phyloP scores from a whole-genome alignment of 2,113 vertebrate genomes.

The Alosa alosa region DNA sequence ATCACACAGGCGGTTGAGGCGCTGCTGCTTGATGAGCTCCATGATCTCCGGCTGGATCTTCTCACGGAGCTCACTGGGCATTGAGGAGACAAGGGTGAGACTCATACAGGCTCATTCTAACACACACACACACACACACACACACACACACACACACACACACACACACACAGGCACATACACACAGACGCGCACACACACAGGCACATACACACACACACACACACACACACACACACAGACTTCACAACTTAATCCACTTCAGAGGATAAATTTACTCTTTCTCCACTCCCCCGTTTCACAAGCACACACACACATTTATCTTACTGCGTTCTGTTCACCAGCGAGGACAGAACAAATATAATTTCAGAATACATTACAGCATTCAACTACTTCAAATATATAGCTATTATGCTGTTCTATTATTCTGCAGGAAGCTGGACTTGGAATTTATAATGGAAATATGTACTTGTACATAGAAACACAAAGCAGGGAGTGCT shows the following conservation, averaged over 20 bases:
- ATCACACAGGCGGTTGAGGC: conserved; percentile 95
- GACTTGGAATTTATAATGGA: background rate
- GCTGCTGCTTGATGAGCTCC: conserved; percentile 97
- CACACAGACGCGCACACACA: background rate
- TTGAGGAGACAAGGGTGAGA: background rate
- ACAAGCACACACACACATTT: no score
- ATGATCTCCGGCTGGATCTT: conserved; percentile 99
- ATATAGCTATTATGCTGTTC: background rate
- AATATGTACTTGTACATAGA: background rate
- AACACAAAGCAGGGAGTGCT: background rate
- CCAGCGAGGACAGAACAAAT: no score
- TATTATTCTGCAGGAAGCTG: background rate
- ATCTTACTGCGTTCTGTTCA: no score
- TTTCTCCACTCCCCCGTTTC: no score
- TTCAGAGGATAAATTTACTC: no score
- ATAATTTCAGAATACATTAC: no score
- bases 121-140: conserved; percentile 1
- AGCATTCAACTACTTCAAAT: no score
- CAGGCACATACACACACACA: background rate
- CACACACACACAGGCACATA: no score
- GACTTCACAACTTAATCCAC: no score
- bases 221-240: no score
- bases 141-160: conserved; percentile 1
- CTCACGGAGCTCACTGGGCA: conserved; percentile 61
- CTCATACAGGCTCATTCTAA: background rate